Base-by-base conservation (phyloP, 2,888 invertebrate species). In the Malacosoma neustria region DNA sequence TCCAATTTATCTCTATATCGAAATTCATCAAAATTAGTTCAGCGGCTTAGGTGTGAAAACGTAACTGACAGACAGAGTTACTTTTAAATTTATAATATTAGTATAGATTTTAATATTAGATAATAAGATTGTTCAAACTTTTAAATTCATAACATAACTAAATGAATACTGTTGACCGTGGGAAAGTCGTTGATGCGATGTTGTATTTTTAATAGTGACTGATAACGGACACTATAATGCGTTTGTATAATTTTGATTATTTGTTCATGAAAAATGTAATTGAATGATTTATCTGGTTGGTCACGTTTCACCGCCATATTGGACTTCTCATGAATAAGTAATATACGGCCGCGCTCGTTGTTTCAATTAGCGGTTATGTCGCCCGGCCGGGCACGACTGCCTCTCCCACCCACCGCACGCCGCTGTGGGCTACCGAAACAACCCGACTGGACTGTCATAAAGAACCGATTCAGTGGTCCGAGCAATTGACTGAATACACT, bases 321-420 rank as follows among this genome's bases (percentile, higher is more conserved):
- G 79, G 79, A 79, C 69, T 73, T 66, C 81, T 81, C 85, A 85
- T 85, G 85, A 85, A 85, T 85, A 82, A 84, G 72, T 84, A 75
- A 84, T 82, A 76, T 65, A 67, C 61, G 66, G 69, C 71, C 69
- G 71, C 75, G 76, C 73, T 80, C 81, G 80, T 80, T 81, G 85
- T 84, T 82, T 84, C 82, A 84, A 85, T 85, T 84, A 84, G 85
- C 74, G 80, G 80, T 76, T 71, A 68, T 75, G 80, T 80, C 77
- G 72, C 68, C n/a, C 70, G 70, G 68, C 65, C 69, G 61, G 59
- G 58, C 68, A 64, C 66, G 70, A 61, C 67, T 63, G 63, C 66
- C 69, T 60, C 69, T 60, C 62, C 66, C 58, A 55, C 57, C 53
- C 48, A 46, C 53, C 53, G 42, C 38, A 38, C 40, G 43, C 48